Conservation (phyloP, 1,140 invertebrate species). For the Chrysoperla carnea region DNA sequence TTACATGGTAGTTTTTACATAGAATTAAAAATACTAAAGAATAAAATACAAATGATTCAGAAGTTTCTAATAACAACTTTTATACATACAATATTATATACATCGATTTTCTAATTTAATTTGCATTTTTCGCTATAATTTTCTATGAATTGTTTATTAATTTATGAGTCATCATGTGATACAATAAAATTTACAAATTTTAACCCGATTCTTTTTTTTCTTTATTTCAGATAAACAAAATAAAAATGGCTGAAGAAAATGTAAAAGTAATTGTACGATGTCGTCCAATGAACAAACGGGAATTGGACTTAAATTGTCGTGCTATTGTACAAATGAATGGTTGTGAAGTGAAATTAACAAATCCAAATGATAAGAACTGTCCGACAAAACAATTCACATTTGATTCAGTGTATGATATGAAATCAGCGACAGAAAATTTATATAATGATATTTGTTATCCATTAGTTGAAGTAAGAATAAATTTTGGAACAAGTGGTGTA, state of each 20-base stretch:
- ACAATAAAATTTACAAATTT: no score
- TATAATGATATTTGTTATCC: conserved; percentile 83
- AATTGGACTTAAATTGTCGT: conserved; percentile 51
- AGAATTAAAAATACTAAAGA: no score
- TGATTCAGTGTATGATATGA: conserved; percentile 64
- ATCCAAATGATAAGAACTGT: conserved; percentile 21
- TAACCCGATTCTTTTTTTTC: no score
- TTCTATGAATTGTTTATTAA: no score
- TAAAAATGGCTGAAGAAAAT: conserved; percentile 39
- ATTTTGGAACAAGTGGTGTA: neutral
- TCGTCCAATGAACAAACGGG: conserved; percentile 70
- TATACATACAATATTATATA: no score
- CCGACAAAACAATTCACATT: conserved; percentile 61
- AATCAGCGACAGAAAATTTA: conserved; percentile 60
- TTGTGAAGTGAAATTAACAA: conserved; percentile 21
- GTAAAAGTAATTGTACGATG: conserved; percentile 86
- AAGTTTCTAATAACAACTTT: no score
- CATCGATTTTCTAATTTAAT: no score
- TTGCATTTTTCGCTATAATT: no score
- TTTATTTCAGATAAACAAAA: no score
- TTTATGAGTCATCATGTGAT: no score
- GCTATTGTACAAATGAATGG: conserved; percentile 55
- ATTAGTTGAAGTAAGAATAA: conserved; percentile 39
- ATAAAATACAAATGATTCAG: no score
- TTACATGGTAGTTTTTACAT: no score